Conservation (phyloP, 2,113 vertebrate genomes). For the Tautogolabrus adspersus region DNA sequence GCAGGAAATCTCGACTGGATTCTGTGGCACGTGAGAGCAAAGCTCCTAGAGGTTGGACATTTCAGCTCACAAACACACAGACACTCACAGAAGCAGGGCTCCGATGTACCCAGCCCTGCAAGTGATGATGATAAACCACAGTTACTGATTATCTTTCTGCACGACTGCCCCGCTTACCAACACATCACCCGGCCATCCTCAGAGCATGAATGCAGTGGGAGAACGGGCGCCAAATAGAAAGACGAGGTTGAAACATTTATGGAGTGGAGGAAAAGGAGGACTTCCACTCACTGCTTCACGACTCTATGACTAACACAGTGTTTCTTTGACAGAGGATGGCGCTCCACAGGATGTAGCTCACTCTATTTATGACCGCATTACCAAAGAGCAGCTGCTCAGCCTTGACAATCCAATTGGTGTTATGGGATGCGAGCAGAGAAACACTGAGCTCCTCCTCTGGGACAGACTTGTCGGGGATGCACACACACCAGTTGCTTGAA, state of each 20-base stretch:
- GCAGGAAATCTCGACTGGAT: slow-evolving; percentile 38
- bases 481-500: slow-evolving; percentile 45
- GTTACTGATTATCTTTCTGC: slow-evolving; percentile 45
- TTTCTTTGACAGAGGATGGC: slow-evolving; percentile 17
- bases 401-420: slow-evolving; percentile 52
- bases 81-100: neutral
- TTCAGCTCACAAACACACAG: neutral
- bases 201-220: slow-evolving; percentile 10
- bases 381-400: slow-evolving; percentile 65
- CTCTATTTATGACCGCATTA: slow-evolving; percentile 63
- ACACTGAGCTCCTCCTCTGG: slow-evolving; percentile 48
- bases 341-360: slow-evolving; percentile 45
- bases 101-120: slow-evolving; percentile 21
- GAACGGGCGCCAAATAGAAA: neutral
- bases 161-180: slow-evolving; percentile 37
- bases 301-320: slow-evolving; percentile 4
- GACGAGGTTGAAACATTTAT: slow-evolving; percentile 42
- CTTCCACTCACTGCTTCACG: slow-evolving; percentile 10
- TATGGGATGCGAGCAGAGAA: slow-evolving; percentile 45
- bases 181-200: slow-evolving; percentile 27
- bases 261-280: slow-evolving; percentile 19
- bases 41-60: slow-evolving; percentile 46
- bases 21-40: slow-evolving; percentile 40
- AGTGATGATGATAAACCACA: slow-evolving; percentile 38
- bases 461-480: slow-evolving; percentile 32